Conservation (phyloP, 2,113 vertebrate species). For the Vulpes vulpes region DNA sequence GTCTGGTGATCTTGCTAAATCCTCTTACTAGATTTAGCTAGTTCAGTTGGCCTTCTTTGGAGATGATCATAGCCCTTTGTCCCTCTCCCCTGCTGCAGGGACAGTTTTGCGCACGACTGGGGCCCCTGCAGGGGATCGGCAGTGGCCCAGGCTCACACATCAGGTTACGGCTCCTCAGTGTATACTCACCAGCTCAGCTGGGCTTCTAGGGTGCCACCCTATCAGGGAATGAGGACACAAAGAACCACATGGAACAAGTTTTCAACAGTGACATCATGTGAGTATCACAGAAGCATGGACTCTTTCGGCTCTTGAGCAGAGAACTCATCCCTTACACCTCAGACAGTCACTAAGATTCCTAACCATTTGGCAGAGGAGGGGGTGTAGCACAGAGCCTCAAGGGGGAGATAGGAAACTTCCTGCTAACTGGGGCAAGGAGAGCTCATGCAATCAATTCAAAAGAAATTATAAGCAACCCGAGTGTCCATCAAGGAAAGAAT, state of each 20-base stretch:
- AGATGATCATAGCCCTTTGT: background rate
- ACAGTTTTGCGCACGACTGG: too few relatives aligned
- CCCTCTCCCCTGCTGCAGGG: background rate
- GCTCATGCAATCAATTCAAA: background rate
- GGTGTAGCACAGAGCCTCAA: fast-evolving
- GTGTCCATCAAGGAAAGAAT: background rate
- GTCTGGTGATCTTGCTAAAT: background rate
- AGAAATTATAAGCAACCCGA: background rate
- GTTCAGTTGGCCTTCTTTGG: background rate
- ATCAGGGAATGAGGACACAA: background rate
- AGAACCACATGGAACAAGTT: background rate
- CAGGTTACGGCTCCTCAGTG: background rate
- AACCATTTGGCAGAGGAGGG: background rate
- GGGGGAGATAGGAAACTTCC: background rate
- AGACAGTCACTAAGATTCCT: background rate
- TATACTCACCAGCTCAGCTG: background rate
- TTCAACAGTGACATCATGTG: background rate
- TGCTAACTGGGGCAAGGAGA: background rate
- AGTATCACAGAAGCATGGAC: background rate
- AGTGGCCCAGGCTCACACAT: background rate
- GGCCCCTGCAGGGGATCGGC: background rate
- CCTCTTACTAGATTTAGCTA: background rate
- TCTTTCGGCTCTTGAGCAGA: background rate
- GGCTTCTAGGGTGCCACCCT: background rate
- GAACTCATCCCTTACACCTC: background rate